Conservation (phyloP, 2,888 invertebrate genomes). For the Drosophila colorata region DNA sequence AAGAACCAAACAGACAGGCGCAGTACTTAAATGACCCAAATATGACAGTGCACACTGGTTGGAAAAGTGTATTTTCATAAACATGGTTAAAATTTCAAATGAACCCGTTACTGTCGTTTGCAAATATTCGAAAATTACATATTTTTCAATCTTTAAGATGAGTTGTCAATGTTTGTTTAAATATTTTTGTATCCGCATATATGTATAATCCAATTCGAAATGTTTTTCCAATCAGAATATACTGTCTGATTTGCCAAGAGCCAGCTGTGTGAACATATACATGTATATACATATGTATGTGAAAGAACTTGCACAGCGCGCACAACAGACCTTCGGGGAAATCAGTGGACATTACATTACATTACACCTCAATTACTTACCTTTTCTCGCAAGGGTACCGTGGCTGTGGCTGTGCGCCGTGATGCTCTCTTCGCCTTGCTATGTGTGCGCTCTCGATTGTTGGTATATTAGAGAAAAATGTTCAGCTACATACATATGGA, state of each 20-base stretch:
- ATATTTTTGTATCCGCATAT: neutral
- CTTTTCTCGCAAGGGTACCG: conserved; percentile 67
- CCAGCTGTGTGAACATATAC: conserved; percentile 45
- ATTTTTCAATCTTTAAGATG: neutral
- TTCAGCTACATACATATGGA: conserved; percentile 57
- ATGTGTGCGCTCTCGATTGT: conserved; percentile 63
- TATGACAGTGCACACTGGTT: conserved; percentile 60
- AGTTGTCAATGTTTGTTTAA: too few species aligned
- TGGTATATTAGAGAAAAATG: conserved; percentile 80
- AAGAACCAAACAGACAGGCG: conserved; percentile 59
- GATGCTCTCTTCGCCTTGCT: conserved; percentile 46
- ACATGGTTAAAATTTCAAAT: conserved; percentile 25
- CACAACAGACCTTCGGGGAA: conserved; percentile 52
- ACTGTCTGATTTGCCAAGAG: conserved; percentile 4
- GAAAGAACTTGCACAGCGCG: conserved; percentile 37
- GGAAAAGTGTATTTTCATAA: conserved; percentile 36
- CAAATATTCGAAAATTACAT: neutral
- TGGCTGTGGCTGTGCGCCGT: conserved; percentile 51
- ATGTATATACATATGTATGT: conserved; percentile 22
- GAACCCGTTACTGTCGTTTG: neutral
- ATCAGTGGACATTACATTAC: conserved; percentile 64
- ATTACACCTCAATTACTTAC: conserved; percentile 72
- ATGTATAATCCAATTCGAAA: neutral
- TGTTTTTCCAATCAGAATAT: neutral
- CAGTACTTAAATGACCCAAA: conserved; percentile 60